phyloP scores from a whole-genome alignment of 2,888 invertebrate species.

The Spisula solida region DNA sequence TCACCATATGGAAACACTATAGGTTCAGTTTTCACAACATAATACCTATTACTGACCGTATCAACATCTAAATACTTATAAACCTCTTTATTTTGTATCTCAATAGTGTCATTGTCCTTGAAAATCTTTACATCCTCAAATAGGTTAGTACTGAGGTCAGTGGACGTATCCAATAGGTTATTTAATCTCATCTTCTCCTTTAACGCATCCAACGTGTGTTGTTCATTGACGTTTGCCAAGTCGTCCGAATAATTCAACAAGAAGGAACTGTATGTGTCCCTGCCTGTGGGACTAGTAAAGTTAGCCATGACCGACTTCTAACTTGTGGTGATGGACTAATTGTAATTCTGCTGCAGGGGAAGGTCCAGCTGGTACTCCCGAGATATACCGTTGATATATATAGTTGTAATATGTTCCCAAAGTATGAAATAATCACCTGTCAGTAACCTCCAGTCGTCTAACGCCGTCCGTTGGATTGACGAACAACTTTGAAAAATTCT shows the following conservation, averaged over 20 bases:
- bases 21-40: not conserved
- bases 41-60: not conserved
- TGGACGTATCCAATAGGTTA: not conserved
- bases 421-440: too few species aligned
- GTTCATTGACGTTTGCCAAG: not conserved
- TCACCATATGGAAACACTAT: not conserved
- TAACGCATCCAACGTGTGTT: not conserved
- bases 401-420: too few species aligned
- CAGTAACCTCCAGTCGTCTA: too few species aligned
- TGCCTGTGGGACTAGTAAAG: too few species aligned
- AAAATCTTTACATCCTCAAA: conserved; percentile 5
- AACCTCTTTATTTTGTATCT: not conserved
- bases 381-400: too few species aligned
- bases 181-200: not conserved
- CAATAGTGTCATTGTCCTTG: not conserved
- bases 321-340: too few species aligned
- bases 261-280: too few species aligned
- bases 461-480: too few species aligned
- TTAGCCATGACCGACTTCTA: too few species aligned
- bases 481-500: too few species aligned
- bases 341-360: too few species aligned
- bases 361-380: too few species aligned
- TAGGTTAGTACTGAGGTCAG: not conserved
- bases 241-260: not conserved
- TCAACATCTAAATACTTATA: conserved; percentile 15